phyloP scores from a whole-genome alignment of 1,140 invertebrate species.

The Asbolus verrucosus region DNA sequence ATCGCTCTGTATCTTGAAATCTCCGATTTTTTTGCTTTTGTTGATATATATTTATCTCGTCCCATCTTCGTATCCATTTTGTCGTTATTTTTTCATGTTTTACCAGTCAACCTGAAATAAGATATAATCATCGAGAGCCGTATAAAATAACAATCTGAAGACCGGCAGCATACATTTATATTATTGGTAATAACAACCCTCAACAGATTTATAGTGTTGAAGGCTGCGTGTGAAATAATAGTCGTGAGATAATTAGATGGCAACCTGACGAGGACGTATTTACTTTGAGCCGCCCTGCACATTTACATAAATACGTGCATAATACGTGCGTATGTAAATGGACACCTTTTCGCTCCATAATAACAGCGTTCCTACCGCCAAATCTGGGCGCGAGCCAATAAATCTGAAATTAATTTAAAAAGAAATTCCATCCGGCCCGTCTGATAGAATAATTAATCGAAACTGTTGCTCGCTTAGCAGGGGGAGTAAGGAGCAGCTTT shows the following conservation, averaged over 20 bases:
- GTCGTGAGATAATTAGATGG: conserved; percentile 6
- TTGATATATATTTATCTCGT: too few relatives aligned
- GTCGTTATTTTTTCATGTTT: too few relatives aligned
- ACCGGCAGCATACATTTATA: conserved; percentile 26
- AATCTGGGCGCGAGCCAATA: too few relatives aligned
- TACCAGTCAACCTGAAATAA: conserved; percentile 15
- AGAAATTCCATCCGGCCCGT: background rate
- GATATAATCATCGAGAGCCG: conserved; percentile 1
- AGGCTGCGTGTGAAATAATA: conserved; percentile 19
- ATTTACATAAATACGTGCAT: conserved; percentile 27
- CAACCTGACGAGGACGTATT: conserved; percentile 1
- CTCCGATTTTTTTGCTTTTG: too few relatives aligned
- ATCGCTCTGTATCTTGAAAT: too few relatives aligned
- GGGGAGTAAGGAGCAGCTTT: background rate
- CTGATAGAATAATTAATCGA: background rate
- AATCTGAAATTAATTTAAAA: conserved; percentile 18
- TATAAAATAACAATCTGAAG: conserved; percentile 19
- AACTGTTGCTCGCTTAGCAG: background rate
- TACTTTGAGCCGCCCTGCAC: background rate
- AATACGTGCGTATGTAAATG: conserved; percentile 9
- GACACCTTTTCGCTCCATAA: background rate
- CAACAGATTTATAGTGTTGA: conserved; percentile 16
- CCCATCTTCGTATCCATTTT: too few relatives aligned
- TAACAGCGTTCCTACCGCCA: background rate
- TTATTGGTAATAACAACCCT: conserved; percentile 24